These are phyloP conservation scores for Scophthalmus maximus DNA, from an alignment of 2,113 vertebrate genomes.

Conservation along the genomic window DNA sequence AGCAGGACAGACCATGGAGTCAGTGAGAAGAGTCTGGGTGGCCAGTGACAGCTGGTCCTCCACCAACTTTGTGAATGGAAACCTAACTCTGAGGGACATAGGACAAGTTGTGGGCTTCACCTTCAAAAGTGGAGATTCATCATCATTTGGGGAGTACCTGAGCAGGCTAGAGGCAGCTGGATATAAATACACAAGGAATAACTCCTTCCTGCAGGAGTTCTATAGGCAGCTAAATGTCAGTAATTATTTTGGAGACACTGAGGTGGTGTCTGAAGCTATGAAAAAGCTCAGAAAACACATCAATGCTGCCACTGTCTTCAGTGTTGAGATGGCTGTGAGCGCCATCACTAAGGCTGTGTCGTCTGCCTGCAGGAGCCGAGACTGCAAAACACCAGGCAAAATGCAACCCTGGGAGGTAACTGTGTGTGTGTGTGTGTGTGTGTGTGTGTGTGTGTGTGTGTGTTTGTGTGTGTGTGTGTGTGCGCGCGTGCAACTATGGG, in stretches of 20 bases:
- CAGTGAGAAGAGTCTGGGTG: slow-evolving; percentile 87
- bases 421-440: background rate
- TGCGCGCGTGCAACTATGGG: no score
- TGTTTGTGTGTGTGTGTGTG: no score
- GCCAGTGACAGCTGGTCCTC: slow-evolving; percentile 92
- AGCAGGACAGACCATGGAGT: slow-evolving; percentile 28
- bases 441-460: no score
- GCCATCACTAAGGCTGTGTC: slow-evolving; percentile 84
- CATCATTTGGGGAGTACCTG: slow-evolving; percentile 83
- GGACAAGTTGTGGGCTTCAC: slow-evolving; percentile 89
- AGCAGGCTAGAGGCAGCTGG: slow-evolving; percentile 66
- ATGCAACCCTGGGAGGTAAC: slow-evolving; percentile 89
- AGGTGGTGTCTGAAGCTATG: slow-evolving; percentile 4
- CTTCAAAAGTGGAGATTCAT: slow-evolving; percentile 84
- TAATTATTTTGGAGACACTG: background rate
- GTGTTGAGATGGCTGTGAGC: slow-evolving; percentile 85
- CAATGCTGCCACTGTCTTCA: slow-evolving; percentile 77
- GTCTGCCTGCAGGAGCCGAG: slow-evolving; percentile 77
- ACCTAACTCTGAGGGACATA: slow-evolving; percentile 80
- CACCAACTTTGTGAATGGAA: slow-evolving; percentile 73
- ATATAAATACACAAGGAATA: slow-evolving; percentile 58
- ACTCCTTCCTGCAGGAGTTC: slow-evolving; percentile 83
- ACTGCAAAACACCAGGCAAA: slow-evolving; percentile 79
- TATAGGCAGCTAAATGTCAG: slow-evolving; percentile 68
- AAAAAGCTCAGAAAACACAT: slow-evolving; percentile 12